These are phyloP conservation scores for Melipona bicolor DNA, from an alignment of 2,888 invertebrate genomes.

Conservation along the genomic window DNA sequence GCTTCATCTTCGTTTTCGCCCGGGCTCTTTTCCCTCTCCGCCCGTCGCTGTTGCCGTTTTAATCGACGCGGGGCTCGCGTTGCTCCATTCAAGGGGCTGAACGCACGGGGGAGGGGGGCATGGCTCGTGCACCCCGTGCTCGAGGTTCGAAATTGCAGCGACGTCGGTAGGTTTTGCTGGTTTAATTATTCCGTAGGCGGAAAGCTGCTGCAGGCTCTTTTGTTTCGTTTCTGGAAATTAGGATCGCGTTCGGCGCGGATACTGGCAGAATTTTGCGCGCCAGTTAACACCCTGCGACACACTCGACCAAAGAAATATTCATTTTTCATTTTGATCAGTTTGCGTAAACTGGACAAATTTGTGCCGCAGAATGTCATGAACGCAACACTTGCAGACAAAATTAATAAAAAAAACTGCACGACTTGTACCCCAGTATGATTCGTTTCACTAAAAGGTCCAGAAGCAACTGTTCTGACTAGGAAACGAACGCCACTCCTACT, in stretches of 20 bases:
- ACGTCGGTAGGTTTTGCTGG: not conserved
- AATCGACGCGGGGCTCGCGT: conserved; percentile 16
- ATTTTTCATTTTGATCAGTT: too few species aligned
- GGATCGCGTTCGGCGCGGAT: not conserved
- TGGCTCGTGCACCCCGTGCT: not conserved
- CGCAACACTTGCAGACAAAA: too few species aligned
- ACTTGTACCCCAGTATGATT: too few species aligned
- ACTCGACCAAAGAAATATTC: too few species aligned
- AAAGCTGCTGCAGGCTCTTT: not conserved
- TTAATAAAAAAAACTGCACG: too few species aligned
- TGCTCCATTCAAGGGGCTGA: not conserved
- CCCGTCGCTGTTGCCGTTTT: not conserved
- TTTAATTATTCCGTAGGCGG: not conserved
- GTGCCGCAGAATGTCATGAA: too few species aligned
- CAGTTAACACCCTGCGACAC: too few species aligned
- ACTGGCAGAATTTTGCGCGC: not conserved
- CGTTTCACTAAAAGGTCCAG: too few species aligned
- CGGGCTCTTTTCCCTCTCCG: too few species aligned
- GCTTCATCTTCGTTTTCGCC: conserved; percentile 7
- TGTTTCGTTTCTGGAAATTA: not conserved
- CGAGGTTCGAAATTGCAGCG: conserved; percentile 1
- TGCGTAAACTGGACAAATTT: too few species aligned
- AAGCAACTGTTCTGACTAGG: too few species aligned
- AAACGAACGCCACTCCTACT: too few species aligned
- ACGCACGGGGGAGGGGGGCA: not conserved